A percentile compares a stretch with the other conserved stretches of the same genome.
These are phyloP conservation scores for Serranus cabrilla DNA, from an alignment of 2,797 vertebrate genomes.

Conservation along the genomic window DNA sequence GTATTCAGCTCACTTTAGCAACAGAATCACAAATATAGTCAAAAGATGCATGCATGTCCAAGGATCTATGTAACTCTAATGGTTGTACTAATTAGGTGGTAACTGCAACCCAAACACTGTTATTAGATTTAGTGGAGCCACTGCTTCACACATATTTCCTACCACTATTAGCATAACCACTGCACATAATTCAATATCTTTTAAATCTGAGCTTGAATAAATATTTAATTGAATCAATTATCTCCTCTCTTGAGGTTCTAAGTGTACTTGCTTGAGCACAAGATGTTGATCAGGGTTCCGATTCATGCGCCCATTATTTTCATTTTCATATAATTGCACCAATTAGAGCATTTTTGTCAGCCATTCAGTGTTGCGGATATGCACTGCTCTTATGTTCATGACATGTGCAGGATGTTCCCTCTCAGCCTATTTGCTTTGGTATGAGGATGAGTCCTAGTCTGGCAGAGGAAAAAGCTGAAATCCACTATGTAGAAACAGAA, in stretches of 20 bases:
- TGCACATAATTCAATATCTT: background rate
- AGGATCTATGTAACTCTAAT: background rate
- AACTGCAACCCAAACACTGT: background rate
- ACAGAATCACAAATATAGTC: background rate
- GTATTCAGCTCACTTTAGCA: background rate
- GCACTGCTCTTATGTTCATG: constrained; percentile 13
- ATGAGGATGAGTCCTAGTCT: background rate
- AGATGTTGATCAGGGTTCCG: background rate
- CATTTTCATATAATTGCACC: background rate
- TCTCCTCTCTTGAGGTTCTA: background rate
- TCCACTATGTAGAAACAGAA: constrained; percentile 1
- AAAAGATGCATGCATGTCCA: background rate
- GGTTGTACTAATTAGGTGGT: constrained; percentile 9
- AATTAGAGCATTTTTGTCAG: background rate
- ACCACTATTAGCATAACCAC: background rate
- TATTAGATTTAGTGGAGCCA: background rate
- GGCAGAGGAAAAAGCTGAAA: constrained; percentile 2
- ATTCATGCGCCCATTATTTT: background rate
- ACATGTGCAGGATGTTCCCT: background rate
- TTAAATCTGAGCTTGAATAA: background rate
- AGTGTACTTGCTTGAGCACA: background rate
- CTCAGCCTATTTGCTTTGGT: constrained; percentile 15
- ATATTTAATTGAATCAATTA: background rate
- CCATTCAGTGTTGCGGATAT: background rate
- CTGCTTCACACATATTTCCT: background rate